Evolutionary conservation across 2,113 vertebrate species (phyloP), one percentile per base, ranked within the genome.

Genomic region (Dromas ardeola): DNA sequence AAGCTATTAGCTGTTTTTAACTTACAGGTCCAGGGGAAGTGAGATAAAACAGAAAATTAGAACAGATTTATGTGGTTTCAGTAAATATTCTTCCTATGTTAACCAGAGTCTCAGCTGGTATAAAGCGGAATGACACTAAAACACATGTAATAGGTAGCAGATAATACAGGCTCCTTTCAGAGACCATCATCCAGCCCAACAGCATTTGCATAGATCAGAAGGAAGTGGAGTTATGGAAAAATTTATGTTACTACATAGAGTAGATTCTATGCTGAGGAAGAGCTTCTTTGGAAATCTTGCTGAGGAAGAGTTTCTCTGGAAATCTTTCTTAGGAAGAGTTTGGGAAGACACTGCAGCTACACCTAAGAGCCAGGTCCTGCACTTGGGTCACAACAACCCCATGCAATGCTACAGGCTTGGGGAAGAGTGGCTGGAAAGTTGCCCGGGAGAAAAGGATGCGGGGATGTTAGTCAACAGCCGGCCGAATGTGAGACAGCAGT

Each of bases 401-500:
- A 36, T 5, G 34, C 2, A 80, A 9, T 0, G 1, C 30, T 56
- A 27, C 2, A 32, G 2, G 6, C 38, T 23, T 32, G 8, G 26
- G 21, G n/a, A 29, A 10, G 20, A 56, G 21, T 13, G 21, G 5
- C 26, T 84, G 42, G 42, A 50, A 49, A 78, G 11, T 6, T 63
- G 29, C 3, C 7, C 0, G 1, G 13, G 0, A 0, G 29, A 55
- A 45, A 82, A 76, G 19, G 23, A 40, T 10, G 18, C 25, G 38
- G 12, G 19, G 8, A 1, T 52, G 6, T 2, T 74, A 15, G 9
- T 53, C 1, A 0, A 53, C 27, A 53, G 15, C 9, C 1, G 0
- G 15, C 5, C 49, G 23, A 55, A 15, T 4, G 27, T 30, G 55
- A 77, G 63, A 23, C 11, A 3, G 34, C 25, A 69, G 53, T 34